Evolutionary conservation across 2,888 invertebrate species (phyloP), one percentile per base, ranked within the genome.

Genomic region (Drosophila mimica): DNA sequence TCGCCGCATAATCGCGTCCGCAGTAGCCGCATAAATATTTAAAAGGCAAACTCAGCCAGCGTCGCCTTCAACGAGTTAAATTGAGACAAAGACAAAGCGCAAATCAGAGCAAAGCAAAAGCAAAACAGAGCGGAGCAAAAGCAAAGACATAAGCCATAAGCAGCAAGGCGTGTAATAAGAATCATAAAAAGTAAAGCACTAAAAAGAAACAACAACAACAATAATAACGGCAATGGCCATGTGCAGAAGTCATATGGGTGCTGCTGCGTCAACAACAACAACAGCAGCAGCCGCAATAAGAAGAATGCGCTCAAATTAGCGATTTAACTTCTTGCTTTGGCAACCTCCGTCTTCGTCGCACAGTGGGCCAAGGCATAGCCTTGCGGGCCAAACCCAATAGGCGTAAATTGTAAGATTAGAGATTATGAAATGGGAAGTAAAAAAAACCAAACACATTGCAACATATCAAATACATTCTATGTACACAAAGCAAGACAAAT

Each of bases 161-260:
- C 83, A 85, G 65, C 84, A 82, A 86, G 81, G 79, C 84, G 81
- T 85, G 84, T 87, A 79, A 79, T 79, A 79, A 73, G 76, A 79
- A 79, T 73, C 76, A 73, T 76, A 71, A 79, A 73, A 76, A 79
- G 59, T 74, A 78, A 70, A 70, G 68, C 74, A 78, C 68, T 64
- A 40, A 65, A 65, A 51, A 72, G 6, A 57, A 64, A 61, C 58
- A 51, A 20, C 62, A 58, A 9, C 56, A 56, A 34, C 49, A 54
- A 33, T 62, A 38, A 57, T 62, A 52, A 51, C 58, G 38, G 8
- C 54, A 43, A 38, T 62, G 70, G 62, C 62, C 78, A 78, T 78
- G 78, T 74, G 70, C 74, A 79, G 71, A 79, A 79, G 68, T 79
- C 75, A 75, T 74, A 79, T 79, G 75, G 78, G 66, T 62, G 66